Base-by-base conservation (phyloP, 2,888 invertebrate species). In the Drosophila acutilabella region DNA sequence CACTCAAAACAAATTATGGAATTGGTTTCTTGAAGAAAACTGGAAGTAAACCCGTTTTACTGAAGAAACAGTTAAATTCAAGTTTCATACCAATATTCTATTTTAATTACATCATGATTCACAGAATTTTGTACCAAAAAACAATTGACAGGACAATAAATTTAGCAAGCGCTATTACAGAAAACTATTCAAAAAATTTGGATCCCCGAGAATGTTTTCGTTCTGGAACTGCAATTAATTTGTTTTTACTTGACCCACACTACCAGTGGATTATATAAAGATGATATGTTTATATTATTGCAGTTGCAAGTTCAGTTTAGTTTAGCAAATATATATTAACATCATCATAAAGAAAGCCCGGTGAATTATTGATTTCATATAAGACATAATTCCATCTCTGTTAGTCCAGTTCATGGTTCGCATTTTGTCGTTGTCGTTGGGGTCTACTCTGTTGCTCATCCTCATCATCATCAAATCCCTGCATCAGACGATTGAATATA, bases 391-490 rank as follows among this genome's bases (percentile, higher is more conserved):
- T 4, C 41, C 18, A 1, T 13, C 16, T 30, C n/a, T n/a, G 80
- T 74, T 91, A 91, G 68, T 91, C 90, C 47, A 90, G 71, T 65
- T 90, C 91, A 52, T 77, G 78, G 52, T 71, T 88, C 0, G 70
- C 56, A 50, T 51, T 81, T 14, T 67, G 60, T 23, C 71, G 66
- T 40, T 70, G 59, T 33, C 52, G 64, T 51, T 64, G 65, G 0
- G 57, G 41, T 18, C 72, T 74, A 18, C 38, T 64, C 16, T 71
- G 76, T 20, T 86, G 76, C 20, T 86, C 89, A 1, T 90, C 91
- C 0, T 89, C 91, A 0, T 92, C 91, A 8, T 91, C 91, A 7
- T 92, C 92, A 23, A 92, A 89, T 2, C 91, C 92, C 60, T 92
- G 91, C 75, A 93, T 90, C 36, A 93, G 57, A 36, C 92, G 87